Base-by-base conservation (phyloP, 2,888 invertebrate genomes). In the Pediacus dermestoides region DNA sequence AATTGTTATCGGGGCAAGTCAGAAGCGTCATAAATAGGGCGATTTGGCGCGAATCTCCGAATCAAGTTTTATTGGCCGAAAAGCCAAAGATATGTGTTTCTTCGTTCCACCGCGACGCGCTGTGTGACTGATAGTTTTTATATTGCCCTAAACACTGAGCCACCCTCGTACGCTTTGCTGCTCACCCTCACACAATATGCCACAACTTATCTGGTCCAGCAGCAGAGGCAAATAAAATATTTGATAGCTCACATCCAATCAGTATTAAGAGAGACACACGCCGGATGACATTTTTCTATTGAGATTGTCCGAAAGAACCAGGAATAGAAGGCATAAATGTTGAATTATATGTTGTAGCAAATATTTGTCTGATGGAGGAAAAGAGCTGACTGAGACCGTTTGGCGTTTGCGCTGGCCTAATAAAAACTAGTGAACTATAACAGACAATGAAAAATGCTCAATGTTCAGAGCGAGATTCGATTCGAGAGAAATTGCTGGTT, bases 61-160 rank as follows among this genome's bases (percentile, higher is more conserved):
- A 68, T 69, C 72, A 73, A 74, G 74, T 75, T 75, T 76, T 75
- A 75, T 75, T 75, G 73, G 70, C 71, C 74, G 75, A 75, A 75
- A 75, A 75, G 72, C 73, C 70, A 70, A 71, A 74, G 75, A 75
- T 75, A 76, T 73, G 66, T 68, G 61, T 60, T 60, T 57, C 58
- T 55, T 46, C 50, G 53, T 57, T 57, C 57, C 58, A 54, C 56
- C 57, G 52, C 55, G 54, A 56, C 57, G 56, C 60, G 53, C 42
- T 42, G 44, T 48, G 53, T 63, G 63, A 63, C 57, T 60, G 62
- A 64, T 62, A 61, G 63, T 62, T 64, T 63, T 64, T 62, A 60
- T 64, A 63, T 64, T 52, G 60, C 50, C 46, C 41, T 10, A n/a
- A 4, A 23, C 23, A 23, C 10, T 18, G 6, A 18, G n/a, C 23